phyloP scores from a whole-genome alignment of 2,797 vertebrate species.

The Rhinoraja longicauda region DNA sequence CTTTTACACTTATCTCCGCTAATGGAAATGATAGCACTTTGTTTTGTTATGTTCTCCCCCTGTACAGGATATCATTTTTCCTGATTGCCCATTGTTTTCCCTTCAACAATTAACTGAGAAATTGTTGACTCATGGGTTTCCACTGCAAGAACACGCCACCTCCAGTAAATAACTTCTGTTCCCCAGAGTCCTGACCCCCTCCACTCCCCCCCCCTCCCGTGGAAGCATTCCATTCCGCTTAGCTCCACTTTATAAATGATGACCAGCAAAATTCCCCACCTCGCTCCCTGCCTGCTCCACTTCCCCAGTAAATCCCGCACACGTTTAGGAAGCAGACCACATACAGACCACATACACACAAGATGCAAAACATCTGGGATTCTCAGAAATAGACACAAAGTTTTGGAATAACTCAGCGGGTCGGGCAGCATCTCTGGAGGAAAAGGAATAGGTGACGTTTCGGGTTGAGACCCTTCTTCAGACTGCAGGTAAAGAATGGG shows the following conservation, averaged over 20 bases:
- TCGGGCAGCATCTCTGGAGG: no score
- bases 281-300: not conserved
- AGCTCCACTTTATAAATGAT: not conserved
- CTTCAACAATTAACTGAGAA: not conserved
- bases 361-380: not conserved
- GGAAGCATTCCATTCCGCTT: not conserved
- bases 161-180: not conserved
- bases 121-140: constrained; percentile 3
- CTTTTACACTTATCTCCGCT: not conserved
- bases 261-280: not conserved
- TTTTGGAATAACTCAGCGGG: no score
- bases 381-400: not conserved
- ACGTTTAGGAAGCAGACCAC: not conserved
- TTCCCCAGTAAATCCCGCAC: not conserved
- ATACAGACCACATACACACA: not conserved
- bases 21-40: constrained; percentile 10
- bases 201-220: not conserved
- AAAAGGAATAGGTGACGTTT: no score
- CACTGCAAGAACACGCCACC: not conserved
- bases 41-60: not conserved
- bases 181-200: not conserved
- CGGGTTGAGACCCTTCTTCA: no score
- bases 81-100: constrained; percentile 19
- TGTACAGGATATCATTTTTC: constrained; percentile 19
- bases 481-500: no score